These are phyloP conservation scores for Andrena chrysosceles DNA, from an alignment of 2,888 invertebrate genomes.

Conservation along the genomic window DNA sequence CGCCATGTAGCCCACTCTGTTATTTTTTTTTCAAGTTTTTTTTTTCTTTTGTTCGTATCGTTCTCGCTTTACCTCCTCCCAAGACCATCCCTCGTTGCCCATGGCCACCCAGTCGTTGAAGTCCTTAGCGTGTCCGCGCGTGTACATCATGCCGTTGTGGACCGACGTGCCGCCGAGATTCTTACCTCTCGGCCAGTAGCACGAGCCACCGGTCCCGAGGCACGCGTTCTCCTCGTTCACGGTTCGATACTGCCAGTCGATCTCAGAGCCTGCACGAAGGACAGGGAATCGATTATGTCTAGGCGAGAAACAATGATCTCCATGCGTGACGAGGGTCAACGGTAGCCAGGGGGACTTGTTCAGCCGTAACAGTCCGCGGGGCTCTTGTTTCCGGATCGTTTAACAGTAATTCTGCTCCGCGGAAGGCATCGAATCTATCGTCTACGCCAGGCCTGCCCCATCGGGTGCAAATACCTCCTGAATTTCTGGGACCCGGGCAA, in stretches of 20 bases:
- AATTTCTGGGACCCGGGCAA: no score
- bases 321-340: neutral
- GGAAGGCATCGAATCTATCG: no score
- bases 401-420: no score
- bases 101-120: conserved; percentile 91
- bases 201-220: conserved; percentile 84
- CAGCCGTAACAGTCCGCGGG: no score
- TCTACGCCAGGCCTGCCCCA: no score
- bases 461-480: no score
- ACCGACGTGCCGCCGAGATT: conserved; percentile 90
- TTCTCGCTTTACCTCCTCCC: conserved; percentile 86
- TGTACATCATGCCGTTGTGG: conserved; percentile 94
- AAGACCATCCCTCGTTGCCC: conserved; percentile 92
- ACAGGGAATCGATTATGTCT: neutral
- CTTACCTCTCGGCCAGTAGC: conserved; percentile 90
- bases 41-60: neutral
- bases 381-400: no score
- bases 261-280: conserved; percentile 83
- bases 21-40: neutral
- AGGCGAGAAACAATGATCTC: neutral
- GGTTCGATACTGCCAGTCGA: conserved; percentile 90
- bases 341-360: neutral
- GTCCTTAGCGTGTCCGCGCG: conserved; percentile 91
- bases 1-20: no score
- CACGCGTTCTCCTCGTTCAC: conserved; percentile 89